These are phyloP conservation scores for Toxotes jaculatrix DNA, from an alignment of 2,113 vertebrate genomes.

Conservation along the genomic window DNA sequence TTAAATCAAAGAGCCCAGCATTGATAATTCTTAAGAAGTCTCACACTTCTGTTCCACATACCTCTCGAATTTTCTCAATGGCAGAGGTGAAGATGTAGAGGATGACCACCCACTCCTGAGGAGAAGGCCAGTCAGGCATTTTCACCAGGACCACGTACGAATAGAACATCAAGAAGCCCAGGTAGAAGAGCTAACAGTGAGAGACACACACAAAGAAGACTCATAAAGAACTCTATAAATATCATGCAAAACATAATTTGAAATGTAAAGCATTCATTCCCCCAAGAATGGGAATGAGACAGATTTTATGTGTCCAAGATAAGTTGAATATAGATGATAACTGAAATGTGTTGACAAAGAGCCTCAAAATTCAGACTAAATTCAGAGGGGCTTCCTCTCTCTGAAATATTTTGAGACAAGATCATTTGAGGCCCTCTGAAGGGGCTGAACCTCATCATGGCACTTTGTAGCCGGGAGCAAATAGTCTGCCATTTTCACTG, in stretches of 20 bases:
- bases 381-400: conserved; percentile 6
- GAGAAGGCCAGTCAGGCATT: conserved; percentile 89
- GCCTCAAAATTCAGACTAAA: conserved; percentile 21
- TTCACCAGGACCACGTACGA: conserved; percentile 96
- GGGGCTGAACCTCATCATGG: conserved; percentile 10
- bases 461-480: background rate
- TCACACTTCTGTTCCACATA: conserved; percentile 64
- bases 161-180: conserved; percentile 97
- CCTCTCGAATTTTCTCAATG: conserved; percentile 97
- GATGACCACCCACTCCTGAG: conserved; percentile 98
- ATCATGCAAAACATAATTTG: background rate
- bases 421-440: conserved; percentile 19
- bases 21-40: too few species aligned
- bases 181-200: conserved; percentile 90
- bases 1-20: background rate
- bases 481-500: background rate
- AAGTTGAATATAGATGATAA: background rate
- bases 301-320: background rate
- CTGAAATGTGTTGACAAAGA: conserved; percentile 5
- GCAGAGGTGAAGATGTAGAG: conserved; percentile 97
- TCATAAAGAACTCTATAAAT: background rate
- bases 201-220: background rate
- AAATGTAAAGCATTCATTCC: background rate
- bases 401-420: conserved; percentile 33
- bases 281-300: too few species aligned